Base-by-base conservation (phyloP, 2,797 vertebrate genomes). In the Euthynnus affinis region DNA sequence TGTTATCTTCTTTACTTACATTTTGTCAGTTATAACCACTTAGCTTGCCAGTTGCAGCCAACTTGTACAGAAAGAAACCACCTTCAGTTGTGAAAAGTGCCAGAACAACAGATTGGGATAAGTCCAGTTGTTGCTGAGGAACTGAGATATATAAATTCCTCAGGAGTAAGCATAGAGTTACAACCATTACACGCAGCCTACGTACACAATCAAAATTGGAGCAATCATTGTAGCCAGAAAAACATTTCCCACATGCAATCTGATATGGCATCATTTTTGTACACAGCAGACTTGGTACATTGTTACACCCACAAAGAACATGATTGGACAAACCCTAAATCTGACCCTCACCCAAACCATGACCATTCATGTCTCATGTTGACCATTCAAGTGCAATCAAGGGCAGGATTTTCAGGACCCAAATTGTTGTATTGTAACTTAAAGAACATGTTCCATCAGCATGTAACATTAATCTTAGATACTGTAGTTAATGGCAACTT, bases 301-400 rank as follows among this genome's bases (percentile, higher is more conserved):
- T 44, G 58, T 57, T 27, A 42, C 10, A 1, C 17, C 25, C 27
- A 13, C 64, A 29, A 67, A 73, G 51, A 67, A 14, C 13, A 37
- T 73, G 72, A 79, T 63, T 74, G 59, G 59, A 73, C 23, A n/a
- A 23, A 68, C 53, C 53, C 71, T 68, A 63, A 74, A 59, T 15
- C 60, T 12, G 9, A 75, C 49, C 53, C 69, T 67, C 23, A 75
- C 55, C 29, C 12, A 18, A 58, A 42, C 56, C 29, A 25, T 14
- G 32, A 46, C 27, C 44, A 48, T 55, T 68, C 22, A 77, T 57
- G 63, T 72, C 63, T 62, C 12, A 55, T 0, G 4, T 58, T 22
- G 57, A 29, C 73, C 62, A 63, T 63, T 70, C 18, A 73, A 66
- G 68, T 49, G 48, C 40, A 64, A 63, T 51, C 29, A 74, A 59